Evolutionary conservation across 2,113 vertebrate genomes (phyloP).

Genomic region (Thamnophis sirtalis): DNA sequence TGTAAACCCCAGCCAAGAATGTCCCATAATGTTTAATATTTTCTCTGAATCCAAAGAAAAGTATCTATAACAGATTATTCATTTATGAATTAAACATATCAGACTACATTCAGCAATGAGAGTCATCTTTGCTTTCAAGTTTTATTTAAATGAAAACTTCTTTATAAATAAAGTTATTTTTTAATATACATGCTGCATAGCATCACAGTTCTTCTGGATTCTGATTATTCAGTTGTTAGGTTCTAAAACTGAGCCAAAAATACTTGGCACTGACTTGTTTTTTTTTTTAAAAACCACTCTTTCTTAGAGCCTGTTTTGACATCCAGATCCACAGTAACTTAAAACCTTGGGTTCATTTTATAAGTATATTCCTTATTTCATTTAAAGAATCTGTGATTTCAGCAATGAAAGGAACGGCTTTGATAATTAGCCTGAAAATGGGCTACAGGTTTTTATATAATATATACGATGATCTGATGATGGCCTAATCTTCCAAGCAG

Average conservation of each 20-base stretch:
- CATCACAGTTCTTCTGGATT: background rate
- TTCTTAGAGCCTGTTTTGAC: background rate
- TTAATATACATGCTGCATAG: background rate
- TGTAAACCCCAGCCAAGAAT: background rate
- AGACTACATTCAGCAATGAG: background rate
- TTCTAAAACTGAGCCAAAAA: background rate
- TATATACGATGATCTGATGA: background rate
- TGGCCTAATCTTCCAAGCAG: constrained; percentile 30
- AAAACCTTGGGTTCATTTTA: background rate
- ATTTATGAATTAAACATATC: background rate
- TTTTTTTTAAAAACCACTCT: too few species aligned
- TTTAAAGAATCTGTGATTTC: constrained; percentile 4
- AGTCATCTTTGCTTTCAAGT: background rate
- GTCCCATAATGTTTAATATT: background rate
- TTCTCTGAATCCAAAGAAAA: background rate
- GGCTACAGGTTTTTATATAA: background rate
- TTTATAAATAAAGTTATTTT: background rate
- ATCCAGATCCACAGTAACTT: background rate
- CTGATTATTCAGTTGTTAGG: background rate
- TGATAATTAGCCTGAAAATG: constrained; percentile 7
- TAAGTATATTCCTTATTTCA: background rate
- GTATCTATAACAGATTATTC: background rate
- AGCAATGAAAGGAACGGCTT: background rate
- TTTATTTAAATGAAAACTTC: background rate
- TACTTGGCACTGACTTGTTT: background rate